Evolutionary conservation across 2,113 vertebrate species (phyloP).

Genomic region (Sebastes fasciatus): DNA sequence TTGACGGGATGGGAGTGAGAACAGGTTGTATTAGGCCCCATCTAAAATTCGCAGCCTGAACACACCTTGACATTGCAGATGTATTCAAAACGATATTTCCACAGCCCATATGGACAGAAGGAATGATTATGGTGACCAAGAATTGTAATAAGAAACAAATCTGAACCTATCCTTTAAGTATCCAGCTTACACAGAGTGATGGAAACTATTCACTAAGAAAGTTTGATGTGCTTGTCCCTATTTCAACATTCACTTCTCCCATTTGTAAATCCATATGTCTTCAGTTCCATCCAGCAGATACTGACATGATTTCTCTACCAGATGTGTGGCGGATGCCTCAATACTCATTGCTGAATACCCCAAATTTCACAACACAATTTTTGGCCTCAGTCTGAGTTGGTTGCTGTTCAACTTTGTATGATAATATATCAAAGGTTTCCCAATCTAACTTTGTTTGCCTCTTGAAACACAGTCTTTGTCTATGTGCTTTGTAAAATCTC

Average conservation of each 20-base stretch:
- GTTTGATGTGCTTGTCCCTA: constrained; percentile 18
- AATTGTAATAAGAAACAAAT: neutral
- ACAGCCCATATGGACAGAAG: too few relatives aligned
- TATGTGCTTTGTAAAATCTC: constrained; percentile 68
- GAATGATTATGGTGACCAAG: neutral
- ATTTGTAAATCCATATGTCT: constrained; percentile 45
- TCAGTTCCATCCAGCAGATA: constrained; percentile 38
- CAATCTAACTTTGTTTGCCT: constrained; percentile 76
- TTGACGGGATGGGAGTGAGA: too few relatives aligned
- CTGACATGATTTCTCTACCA: constrained; percentile 43
- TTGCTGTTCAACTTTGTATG: constrained; percentile 68
- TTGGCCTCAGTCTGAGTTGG: constrained; percentile 43
- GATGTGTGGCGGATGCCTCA: constrained; percentile 56
- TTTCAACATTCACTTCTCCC: constrained; percentile 23
- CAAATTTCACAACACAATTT: constrained; percentile 55
- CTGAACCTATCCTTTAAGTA: neutral
- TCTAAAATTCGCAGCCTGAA: too few relatives aligned
- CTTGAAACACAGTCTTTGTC: constrained; percentile 70
- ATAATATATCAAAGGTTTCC: constrained; percentile 79
- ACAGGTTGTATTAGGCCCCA: too few relatives aligned
- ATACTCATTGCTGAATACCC: constrained; percentile 38
- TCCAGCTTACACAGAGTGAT: constrained; percentile 9
- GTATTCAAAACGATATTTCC: neutral
- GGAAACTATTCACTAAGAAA: constrained; percentile 8
- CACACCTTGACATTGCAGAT: neutral